A percentile compares a stretch with the other conserved stretches of the same genome.
These are phyloP conservation scores for Eupithecia insigniata DNA, from an alignment of 2,888 invertebrate genomes.

Conservation along the genomic window DNA sequence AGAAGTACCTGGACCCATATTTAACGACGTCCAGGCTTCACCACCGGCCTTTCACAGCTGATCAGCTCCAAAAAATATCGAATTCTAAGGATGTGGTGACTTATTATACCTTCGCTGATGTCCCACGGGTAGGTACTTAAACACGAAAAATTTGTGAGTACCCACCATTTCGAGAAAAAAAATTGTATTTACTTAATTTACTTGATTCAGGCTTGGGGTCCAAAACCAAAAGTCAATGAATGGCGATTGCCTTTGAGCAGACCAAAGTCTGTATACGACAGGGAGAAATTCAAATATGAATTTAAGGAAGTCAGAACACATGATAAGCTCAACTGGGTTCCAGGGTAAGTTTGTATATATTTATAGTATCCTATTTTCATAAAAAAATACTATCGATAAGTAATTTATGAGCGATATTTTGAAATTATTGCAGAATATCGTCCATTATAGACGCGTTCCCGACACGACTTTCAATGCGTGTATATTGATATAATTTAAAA, in stretches of 20 bases:
- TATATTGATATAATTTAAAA: too few species aligned
- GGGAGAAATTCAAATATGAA: conserved; percentile 70
- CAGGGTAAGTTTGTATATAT: conserved; percentile 69
- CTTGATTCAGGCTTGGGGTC: conserved; percentile 65
- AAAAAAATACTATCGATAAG: too few species aligned
- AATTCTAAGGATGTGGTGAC: conserved; percentile 69
- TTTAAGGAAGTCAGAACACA: conserved; percentile 71
- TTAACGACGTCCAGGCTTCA: conserved; percentile 71
- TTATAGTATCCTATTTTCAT: too few species aligned
- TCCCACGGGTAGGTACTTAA: conserved; percentile 69
- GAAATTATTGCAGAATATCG: too few species aligned
- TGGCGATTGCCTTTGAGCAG: conserved; percentile 60
- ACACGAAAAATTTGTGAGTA: too few species aligned
- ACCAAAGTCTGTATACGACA: conserved; percentile 68
- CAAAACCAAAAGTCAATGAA: conserved; percentile 60
- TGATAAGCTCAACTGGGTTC: conserved; percentile 67
- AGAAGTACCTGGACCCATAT: conserved; percentile 75
- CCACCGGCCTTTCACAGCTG: conserved; percentile 71
- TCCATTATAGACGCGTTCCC: too few species aligned
- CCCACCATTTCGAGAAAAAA: too few species aligned
- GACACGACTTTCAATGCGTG: too few species aligned
- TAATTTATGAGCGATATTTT: too few species aligned
- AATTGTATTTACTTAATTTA: too few species aligned
- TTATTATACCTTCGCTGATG: conserved; percentile 70
- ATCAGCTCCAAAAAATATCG: conserved; percentile 62